Evolutionary conservation across 2,888 invertebrate species (phyloP).

Genomic region (Acanthopleura granulata): DNA sequence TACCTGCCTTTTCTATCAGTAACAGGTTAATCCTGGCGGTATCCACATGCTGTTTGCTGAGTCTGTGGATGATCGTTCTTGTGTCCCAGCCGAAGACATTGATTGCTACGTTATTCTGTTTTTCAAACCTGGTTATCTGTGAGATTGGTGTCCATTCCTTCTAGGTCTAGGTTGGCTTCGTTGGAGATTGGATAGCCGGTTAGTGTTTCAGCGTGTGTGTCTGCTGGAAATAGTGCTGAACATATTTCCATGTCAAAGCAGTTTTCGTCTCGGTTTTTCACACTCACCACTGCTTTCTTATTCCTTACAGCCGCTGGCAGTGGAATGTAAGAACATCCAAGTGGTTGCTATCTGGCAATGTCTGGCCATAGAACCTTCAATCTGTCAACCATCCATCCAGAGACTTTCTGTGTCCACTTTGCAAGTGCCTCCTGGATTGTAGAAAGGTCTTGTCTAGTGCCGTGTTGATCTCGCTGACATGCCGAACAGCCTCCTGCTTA

Average conservation of each 20-base stretch:
- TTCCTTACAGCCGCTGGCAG: constrained; percentile 20
- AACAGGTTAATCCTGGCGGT: not conserved
- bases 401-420: not conserved
- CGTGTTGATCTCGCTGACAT: not conserved
- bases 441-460: not conserved
- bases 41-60: not conserved
- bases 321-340: constrained; percentile 21
- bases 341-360: not conserved
- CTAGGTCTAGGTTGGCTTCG: not conserved
- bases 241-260: not conserved
- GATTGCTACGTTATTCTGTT: not conserved
- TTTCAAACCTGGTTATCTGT: no score
- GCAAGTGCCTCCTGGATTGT: not conserved
- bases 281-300: constrained; percentile 16
- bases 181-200: not conserved
- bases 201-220: not conserved
- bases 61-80: not conserved
- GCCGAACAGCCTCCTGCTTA: not conserved
- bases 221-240: not conserved
- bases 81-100: not conserved
- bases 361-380: not conserved
- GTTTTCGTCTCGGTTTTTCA: not conserved
- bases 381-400: constrained; percentile 22
- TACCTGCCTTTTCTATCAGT: not conserved
- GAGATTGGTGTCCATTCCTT: no score